Base-by-base conservation (phyloP, 2,797 vertebrate genomes). In the Poecilia gillii region DNA sequence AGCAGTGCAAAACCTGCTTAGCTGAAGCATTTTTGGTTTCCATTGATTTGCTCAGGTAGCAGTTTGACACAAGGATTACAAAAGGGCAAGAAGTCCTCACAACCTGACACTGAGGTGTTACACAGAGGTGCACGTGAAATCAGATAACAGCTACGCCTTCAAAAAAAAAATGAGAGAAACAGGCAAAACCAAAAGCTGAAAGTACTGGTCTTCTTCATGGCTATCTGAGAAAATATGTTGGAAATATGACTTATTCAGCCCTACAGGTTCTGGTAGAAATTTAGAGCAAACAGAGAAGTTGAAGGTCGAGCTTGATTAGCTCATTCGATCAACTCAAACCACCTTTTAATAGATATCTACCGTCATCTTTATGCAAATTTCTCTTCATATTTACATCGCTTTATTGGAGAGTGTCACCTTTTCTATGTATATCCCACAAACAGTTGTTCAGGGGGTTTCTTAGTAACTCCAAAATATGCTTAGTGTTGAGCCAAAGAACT, bases 1-100 rank as follows among this genome's bases (percentile, higher is more conserved):
- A 74, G 59, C 31, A 43, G 46, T 59, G 59, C 31, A 74, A 71
- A 55, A 31, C 66, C 45, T 75, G 72, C 59, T 70, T 59, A 75
- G n/a, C 33, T 33, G 72, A 72, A 75, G 20, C 64, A 71, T 45
- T 75, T 51, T 72, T 62, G 51, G 13, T 66, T 57, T 59, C 18
- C 5, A 11, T 28, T 43, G 43, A 74, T 68, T 74, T 43, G 33
- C 72, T 71, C 45, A 43, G 74, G 55, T 36, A 47, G 33, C 49
- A 43, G 25, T 49, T 78, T 78, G 72, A 74, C 53, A 51, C 66
- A 62, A 70, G 62, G 25, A 47, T 53, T 59, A 4, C 66, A 39
- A 62, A 66, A 39, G 33, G 33, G 7, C 62, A 23, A 39, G 18
- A 39, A 23, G 62, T 39, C 33, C 62, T 39, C 16, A 39, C 18